These are phyloP conservation scores for Gambelia wislizenii DNA, from an alignment of 2,797 vertebrate genomes.

Conservation along the genomic window DNA sequence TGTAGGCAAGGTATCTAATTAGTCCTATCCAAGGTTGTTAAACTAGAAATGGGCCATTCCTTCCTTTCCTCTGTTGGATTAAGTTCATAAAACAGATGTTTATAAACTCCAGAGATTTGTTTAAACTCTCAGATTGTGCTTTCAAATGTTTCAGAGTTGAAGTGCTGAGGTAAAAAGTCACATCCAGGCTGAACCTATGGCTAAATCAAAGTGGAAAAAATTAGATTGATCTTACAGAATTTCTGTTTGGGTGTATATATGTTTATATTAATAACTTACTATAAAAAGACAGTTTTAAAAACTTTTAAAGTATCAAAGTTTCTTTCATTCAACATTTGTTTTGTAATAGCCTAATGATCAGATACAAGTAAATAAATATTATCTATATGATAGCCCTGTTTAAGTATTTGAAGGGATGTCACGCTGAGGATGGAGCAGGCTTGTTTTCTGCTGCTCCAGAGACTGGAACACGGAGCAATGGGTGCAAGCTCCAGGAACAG, in stretches of 20 bases:
- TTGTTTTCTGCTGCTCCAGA: no score
- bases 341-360: background rate
- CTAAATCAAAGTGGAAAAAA: background rate
- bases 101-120: conserved; percentile 30
- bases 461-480: no score
- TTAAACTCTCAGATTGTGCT: background rate
- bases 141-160: background rate
- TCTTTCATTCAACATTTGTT: background rate
- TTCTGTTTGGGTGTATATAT: background rate
- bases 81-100: background rate
- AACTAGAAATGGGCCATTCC: background rate
- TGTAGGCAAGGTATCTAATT: background rate
- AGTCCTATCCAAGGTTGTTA: background rate
- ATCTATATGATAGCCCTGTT: no score
- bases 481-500: no score
- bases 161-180: background rate
- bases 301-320: no score
- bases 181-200: background rate
- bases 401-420: no score
- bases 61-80: conserved; percentile 4
- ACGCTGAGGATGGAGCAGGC: no score
- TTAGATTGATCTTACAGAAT: background rate
- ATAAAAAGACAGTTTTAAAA: no score
- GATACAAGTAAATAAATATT: background rate
- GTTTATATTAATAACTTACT: background rate